A percentile compares a stretch with the other conserved stretches of the same genome.
Conservation (phyloP, 37 sponge, comb jelly and placozoan genomes). For the Oscarella lobularis region DNA sequence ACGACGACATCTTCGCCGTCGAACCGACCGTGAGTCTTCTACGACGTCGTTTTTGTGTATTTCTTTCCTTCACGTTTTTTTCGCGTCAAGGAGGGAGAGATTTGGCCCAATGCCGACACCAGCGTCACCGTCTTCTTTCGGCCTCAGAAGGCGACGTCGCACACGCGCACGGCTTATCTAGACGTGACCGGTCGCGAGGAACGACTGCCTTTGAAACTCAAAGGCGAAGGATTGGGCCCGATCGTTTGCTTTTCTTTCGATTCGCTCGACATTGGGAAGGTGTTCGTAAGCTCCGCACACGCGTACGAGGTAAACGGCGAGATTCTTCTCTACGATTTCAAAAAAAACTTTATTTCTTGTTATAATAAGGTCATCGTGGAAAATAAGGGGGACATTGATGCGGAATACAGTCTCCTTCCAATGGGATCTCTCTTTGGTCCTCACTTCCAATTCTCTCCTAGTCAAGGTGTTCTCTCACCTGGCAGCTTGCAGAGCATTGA, state of each 20-base stretch:
- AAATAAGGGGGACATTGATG: slow-evolving; percentile 86
- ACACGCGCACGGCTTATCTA: slow-evolving; percentile 50
- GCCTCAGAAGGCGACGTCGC: slow-evolving; percentile 50
- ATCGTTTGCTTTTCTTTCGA: slow-evolving; percentile 73
- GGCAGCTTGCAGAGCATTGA: slow-evolving; percentile 84
- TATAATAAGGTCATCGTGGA: slow-evolving; percentile 53
- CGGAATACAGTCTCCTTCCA: slow-evolving; percentile 34
- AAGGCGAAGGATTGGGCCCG: slow-evolving; percentile 87
- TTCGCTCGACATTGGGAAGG: slow-evolving; percentile 83
- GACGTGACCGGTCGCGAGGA: slow-evolving; percentile 90
- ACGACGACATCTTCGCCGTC: slow-evolving; percentile 53
- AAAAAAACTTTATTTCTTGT: not conserved
- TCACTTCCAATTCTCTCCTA: slow-evolving; percentile 76
- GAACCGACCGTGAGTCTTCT: too few species aligned
- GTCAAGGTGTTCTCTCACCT: slow-evolving; percentile 56
- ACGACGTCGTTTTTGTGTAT: too few species aligned
- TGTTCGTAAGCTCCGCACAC: slow-evolving; percentile 87
- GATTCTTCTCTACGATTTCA: not conserved
- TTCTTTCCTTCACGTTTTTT: too few species aligned
- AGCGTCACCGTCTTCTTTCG: slow-evolving; percentile 73
- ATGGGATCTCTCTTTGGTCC: slow-evolving; percentile 65
- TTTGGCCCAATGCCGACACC: slow-evolving; percentile 93
- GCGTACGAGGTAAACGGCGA: slow-evolving; percentile 66
- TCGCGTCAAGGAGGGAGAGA: slow-evolving; percentile 69
- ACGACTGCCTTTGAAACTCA: slow-evolving; percentile 77